Evolutionary conservation across 2,797 vertebrate genomes (phyloP), one percentile per base, ranked within the genome.

Genomic region (Sebastes vulpes): DNA sequence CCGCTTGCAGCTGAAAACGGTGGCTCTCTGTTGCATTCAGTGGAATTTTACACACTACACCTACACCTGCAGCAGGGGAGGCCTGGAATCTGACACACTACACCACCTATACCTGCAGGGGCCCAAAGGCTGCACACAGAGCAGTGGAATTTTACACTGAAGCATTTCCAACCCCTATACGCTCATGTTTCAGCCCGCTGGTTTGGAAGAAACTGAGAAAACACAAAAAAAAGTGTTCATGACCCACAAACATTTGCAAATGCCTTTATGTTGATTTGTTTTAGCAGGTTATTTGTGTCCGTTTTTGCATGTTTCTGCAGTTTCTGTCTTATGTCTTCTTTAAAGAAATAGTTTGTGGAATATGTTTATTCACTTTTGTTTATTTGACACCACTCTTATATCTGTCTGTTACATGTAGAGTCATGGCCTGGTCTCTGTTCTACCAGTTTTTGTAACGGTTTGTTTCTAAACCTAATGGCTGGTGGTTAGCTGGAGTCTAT

Each of bases 21-120:
- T 20, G 75, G 52, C 10, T 82, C 12, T 85, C 48, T 2, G 59
- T 58, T 11, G 65, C 50, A 2, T 14, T 26, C 9, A 29, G 87
- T 90, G 94, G 89, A 95, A 94, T 95, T 90, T 93, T 63, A 87
- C 87, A 93, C 89, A 91, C 85, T 91, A 92, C 92, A 91, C 89
- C 91, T 91, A 79, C 81, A 90, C 91, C 91, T 91, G 86, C 90
- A 92, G 92, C 87, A 25, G 25, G 53, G 78, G 64, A 85, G 57
- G 76, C 75, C 77, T 73, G 85, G 91, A 91, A 94, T 92, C 80
- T 89, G 91, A 92, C 87, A 93, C 86, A 81, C 83, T 91, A 88
- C 81, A 82, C 91, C 81, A 82, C 91, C 74, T 82, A 75, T 4
- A 89, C 87, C 89, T 85, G 77, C 84, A 65, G 89, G 89, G 84